Evolutionary conservation across 2,888 invertebrate genomes (phyloP), one percentile per base, ranked within the genome.

Genomic region (Timandra comae): DNA sequence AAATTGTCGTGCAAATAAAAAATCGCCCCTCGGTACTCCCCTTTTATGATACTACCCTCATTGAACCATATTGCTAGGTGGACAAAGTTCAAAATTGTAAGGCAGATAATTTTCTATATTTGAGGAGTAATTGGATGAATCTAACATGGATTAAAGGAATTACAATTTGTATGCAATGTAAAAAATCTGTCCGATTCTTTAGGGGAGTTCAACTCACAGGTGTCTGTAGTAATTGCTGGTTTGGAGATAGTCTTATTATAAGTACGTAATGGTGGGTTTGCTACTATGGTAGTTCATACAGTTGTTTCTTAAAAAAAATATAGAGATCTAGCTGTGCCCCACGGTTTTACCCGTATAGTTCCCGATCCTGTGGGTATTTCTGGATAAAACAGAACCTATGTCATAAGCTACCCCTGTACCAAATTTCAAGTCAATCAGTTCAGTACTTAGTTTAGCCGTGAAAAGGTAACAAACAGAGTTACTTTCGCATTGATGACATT

Each of bases 61-160:
- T 33, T 35, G 21, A 48, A 63, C 65, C 42, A 21, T 65, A 53
- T 7, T 0, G 0, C 0, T 0, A 4, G 1, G 0, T 0, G 0
- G 11, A 35, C 56, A 64, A 44, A 33, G 39, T 35, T 13, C 4
- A 12, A 29, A 30, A 46, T 59, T 35, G 4, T 36, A 28, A 8
- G 6, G 2, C 9, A 31, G 8, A 29, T 5, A 26, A 31, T 8
- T 7, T 9, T 33, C 42, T 63, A 65, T 72, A 65, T 76, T 78
- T 76, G 55, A 64, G 57, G 73, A 70, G 74, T 78, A 82, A 82
- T 82, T 82, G 80, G 77, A 82, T 80, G 76, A 76, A 75, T 80
- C 73, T 70, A 77, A 80, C 64, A 68, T 68, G 80, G 84, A 84
- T 84, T 85, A 84, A 63, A 76, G 75, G 82, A 67, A 82, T 82